Evolutionary conservation across 2,888 invertebrate species (phyloP).

Genomic region (Drosophila rubida): DNA sequence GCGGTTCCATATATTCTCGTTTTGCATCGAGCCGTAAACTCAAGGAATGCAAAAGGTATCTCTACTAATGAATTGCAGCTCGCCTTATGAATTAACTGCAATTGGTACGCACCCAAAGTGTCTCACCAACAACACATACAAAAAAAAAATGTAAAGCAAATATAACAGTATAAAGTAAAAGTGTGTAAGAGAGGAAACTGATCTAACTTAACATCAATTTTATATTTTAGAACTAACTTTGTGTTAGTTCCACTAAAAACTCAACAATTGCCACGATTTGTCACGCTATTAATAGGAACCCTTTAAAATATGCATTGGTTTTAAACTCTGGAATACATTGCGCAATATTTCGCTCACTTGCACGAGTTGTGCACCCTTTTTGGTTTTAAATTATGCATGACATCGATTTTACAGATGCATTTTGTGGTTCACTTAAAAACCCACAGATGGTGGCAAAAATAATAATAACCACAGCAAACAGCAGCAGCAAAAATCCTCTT

Average conservation of each 20-base stretch:
- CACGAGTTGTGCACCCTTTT: neutral
- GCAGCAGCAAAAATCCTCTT: conserved; percentile 53
- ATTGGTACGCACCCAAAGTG: neutral
- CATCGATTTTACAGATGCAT: conserved; percentile 73
- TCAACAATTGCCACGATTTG: neutral
- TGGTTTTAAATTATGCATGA: conserved; percentile 67
- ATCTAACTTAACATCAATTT: too few species aligned
- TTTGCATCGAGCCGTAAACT: conserved; percentile 3
- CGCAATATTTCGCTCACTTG: neutral
- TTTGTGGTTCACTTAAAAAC: conserved; percentile 53
- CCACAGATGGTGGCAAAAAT: conserved; percentile 49
- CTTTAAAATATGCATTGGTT: neutral
- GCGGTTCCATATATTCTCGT: conserved; percentile 17
- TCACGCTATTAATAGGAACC: neutral
- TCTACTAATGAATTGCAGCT: neutral
- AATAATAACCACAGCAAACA: conserved; percentile 61
- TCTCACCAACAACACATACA: neutral
- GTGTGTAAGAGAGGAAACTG: too few species aligned
- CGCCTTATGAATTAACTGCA: conserved; percentile 9
- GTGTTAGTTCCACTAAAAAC: too few species aligned
- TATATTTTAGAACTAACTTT: too few species aligned
- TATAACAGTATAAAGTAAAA: too few species aligned
- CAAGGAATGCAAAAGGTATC: conserved; percentile 30
- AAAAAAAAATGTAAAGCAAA: neutral
- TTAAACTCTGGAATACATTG: neutral